Base-by-base conservation (phyloP, 2,888 invertebrate species). In the Rhimphoctona megacephalus region DNA sequence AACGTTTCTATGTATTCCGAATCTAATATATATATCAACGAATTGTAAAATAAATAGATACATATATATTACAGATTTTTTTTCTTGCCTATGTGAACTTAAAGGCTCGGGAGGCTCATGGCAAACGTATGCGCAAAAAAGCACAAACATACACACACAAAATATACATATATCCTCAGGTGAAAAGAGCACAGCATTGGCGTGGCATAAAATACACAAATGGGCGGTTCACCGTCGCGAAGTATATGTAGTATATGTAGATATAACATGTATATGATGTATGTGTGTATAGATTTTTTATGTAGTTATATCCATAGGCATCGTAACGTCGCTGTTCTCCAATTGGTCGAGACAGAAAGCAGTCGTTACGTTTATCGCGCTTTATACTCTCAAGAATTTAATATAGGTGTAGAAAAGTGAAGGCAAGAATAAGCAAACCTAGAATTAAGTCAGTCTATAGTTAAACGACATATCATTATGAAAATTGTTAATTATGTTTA, bases 301-400 rank as follows among this genome's bases (percentile, higher is more conserved):
- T 61, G 33, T 52, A 17, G 49, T 19, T 46, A 52, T 52, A n/a
- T 49, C 11, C 52, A 72, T 69, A 61, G 30, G 30, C 85, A 84
- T 81, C 81, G 81, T 49, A 66, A 67, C 49, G 72, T 89, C 86
- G 85, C 88, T 46, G 64, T 77, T 85, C 89, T 91, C 92, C 94
- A 93, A 94, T 94, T 94, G 94, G 93, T 88, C 89, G 90, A 88
- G 87, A 87, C 87, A 49, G 87, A 49, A 81, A 70, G 81, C 74
- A 91, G 89, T 92, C 92, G 92, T 93, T 92, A 92, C 90, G 92
- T 92, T 94, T 94, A 94, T 94, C 93, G 90, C 92, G 89, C 90
- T 90, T 74, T 64, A 64, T 69, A 90, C 90, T 88, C 89, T 86
- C 85, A 84, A 83, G 83, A 85, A 84, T 61, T 61, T 82, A 79